Conservation (phyloP, 1,140 invertebrate species). For the Onthophagus taurus region DNA sequence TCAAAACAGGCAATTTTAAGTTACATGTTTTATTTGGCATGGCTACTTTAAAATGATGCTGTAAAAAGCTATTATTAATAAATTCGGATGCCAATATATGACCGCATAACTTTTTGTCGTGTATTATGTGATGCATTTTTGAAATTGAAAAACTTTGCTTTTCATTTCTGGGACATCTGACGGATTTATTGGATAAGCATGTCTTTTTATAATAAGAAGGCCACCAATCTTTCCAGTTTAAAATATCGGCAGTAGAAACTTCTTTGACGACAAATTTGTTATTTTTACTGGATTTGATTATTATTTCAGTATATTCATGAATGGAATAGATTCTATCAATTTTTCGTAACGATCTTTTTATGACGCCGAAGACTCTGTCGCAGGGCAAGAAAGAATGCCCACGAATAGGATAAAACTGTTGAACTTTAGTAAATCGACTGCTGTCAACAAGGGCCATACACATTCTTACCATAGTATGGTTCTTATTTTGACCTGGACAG, state of each 20-base stretch:
- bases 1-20: background rate
- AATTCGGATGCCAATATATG: background rate
- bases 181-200: slow-evolving; percentile 4
- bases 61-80: too few relatives aligned
- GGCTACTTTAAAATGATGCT: slow-evolving; percentile 9
- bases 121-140: background rate
- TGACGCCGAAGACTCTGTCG: slow-evolving; percentile 27
- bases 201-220: slow-evolving; percentile 1
- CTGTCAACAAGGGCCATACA: slow-evolving; percentile 19
- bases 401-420: slow-evolving; percentile 27
- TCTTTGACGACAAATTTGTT: slow-evolving; percentile 5
- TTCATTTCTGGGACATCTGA: background rate
- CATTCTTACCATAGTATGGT: slow-evolving; percentile 23
- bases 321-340: slow-evolving; percentile 1
- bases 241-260: slow-evolving; percentile 5
- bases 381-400: slow-evolving; percentile 31
- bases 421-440: slow-evolving; percentile 20
- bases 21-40: slow-evolving; percentile 5
- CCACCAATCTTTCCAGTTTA: slow-evolving; percentile 6
- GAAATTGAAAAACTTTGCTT: slow-evolving; percentile 3
- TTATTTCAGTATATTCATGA: slow-evolving; percentile 1
- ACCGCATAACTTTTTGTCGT: background rate
- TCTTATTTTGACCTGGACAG: slow-evolving; percentile 28
- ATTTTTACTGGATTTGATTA: background rate
- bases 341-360: slow-evolving; percentile 1